Percentiles rank a stretch among this genome's conserved stretches.
phyloP scores from a whole-genome alignment of 2,797 vertebrate genomes.

The Coluber constrictor region DNA sequence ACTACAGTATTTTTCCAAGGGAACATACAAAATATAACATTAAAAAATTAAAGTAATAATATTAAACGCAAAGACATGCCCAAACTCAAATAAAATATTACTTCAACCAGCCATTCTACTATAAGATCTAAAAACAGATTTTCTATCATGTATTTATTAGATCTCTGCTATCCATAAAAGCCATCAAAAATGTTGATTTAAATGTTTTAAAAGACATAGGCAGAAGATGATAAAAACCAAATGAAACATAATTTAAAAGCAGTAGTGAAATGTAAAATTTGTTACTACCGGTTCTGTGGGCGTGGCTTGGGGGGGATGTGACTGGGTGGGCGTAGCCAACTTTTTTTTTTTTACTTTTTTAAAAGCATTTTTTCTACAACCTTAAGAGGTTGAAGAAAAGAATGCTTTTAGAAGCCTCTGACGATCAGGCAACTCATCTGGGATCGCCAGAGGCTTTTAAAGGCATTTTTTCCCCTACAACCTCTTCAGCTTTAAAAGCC shows the following conservation, averaged over 20 bases:
- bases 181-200: background rate
- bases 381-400: no score
- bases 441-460: no score
- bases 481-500: no score
- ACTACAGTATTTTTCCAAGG: background rate
- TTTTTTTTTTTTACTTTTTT: no score
- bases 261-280: no score
- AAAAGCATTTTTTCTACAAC: no score
- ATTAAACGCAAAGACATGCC: background rate
- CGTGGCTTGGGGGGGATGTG: no score
- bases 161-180: background rate
- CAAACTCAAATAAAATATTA: background rate
- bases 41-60: background rate
- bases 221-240: background rate
- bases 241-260: background rate
- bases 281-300: no score
- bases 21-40: background rate
- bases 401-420: no score
- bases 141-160: background rate
- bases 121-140: background rate
- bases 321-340: no score
- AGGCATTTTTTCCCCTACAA: no score
- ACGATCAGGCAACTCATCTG: no score
- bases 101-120: background rate
- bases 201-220: background rate